phyloP scores from a whole-genome alignment of 2,888 invertebrate genomes.

The Ectropis crepuscularia region DNA sequence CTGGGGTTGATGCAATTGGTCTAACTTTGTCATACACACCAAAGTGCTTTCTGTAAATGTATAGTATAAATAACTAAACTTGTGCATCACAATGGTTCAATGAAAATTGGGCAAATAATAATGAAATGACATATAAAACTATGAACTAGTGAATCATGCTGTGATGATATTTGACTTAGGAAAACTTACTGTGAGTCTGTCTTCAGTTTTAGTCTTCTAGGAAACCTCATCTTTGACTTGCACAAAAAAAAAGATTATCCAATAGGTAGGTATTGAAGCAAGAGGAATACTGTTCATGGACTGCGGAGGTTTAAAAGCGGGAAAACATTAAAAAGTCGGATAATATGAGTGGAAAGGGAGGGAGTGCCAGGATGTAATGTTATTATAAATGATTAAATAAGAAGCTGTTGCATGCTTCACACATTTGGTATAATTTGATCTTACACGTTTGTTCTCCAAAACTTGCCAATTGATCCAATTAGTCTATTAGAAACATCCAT shows the following conservation, averaged over 20 bases:
- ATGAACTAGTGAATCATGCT: too few species aligned
- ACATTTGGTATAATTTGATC: conserved; percentile 27
- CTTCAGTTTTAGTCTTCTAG: conserved; percentile 5
- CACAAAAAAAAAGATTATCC: background rate
- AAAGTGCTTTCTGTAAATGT: conserved; percentile 70
- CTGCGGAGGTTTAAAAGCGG: background rate
- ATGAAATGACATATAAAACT: too few species aligned
- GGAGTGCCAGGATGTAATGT: background rate
- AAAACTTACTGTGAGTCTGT: conserved; percentile 1
- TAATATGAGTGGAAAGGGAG: background rate
- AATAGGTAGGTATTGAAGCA: too few species aligned
- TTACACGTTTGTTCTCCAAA: conserved; percentile 76
- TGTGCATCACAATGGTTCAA: background rate
- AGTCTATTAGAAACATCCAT: conserved; percentile 50
- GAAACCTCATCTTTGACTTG: conserved; percentile 5
- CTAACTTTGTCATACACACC: conserved; percentile 86
- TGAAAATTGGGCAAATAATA: background rate
- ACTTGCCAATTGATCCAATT: conserved; percentile 55
- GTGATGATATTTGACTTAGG: conserved; percentile 5
- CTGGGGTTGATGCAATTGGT: conserved; percentile 86
- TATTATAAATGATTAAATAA: conserved; percentile 1
- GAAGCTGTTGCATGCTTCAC: background rate
- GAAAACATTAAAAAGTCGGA: background rate
- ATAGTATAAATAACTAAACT: conserved; percentile 6
- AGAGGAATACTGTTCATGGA: background rate